Evolutionary conservation across 2,113 vertebrate species (phyloP).

Genomic region (Spizaetus ornatus): DNA sequence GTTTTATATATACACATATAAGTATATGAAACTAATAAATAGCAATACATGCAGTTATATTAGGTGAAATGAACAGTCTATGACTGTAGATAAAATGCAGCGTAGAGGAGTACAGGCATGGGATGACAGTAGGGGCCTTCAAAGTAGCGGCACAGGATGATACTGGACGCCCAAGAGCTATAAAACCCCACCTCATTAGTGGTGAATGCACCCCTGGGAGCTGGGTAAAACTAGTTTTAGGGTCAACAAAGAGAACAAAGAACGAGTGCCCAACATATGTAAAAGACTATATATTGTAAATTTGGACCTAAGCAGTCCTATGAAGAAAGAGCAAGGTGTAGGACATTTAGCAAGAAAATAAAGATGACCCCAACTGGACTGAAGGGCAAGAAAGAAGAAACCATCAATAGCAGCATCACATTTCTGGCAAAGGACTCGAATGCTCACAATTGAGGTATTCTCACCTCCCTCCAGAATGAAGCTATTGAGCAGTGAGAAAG

Average conservation of each 20-base stretch:
- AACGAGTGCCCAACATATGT: not conserved
- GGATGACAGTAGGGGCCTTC: fast-evolving
- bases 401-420: not conserved
- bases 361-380: not conserved
- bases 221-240: not conserved
- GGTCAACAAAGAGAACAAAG: not conserved
- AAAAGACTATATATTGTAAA: not conserved
- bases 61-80: not conserved
- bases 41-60: not conserved
- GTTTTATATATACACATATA: not conserved
- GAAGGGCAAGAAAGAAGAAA: not conserved
- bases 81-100: not conserved
- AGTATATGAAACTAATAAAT: not conserved
- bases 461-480: not conserved
- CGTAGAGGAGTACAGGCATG: not conserved
- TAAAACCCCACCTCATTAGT: not conserved
- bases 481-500: not conserved
- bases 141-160: not conserved
- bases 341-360: not conserved
- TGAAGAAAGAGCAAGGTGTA: not conserved
- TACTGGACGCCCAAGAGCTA: not conserved
- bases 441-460: not conserved
- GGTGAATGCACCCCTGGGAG: not conserved
- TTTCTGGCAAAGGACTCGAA: not conserved
- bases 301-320: not conserved